Evolutionary conservation across 30 jellyfish, hydroid and myxozoan species (phyloP).

Genomic region (Chrysaora quinquecirrha): DNA sequence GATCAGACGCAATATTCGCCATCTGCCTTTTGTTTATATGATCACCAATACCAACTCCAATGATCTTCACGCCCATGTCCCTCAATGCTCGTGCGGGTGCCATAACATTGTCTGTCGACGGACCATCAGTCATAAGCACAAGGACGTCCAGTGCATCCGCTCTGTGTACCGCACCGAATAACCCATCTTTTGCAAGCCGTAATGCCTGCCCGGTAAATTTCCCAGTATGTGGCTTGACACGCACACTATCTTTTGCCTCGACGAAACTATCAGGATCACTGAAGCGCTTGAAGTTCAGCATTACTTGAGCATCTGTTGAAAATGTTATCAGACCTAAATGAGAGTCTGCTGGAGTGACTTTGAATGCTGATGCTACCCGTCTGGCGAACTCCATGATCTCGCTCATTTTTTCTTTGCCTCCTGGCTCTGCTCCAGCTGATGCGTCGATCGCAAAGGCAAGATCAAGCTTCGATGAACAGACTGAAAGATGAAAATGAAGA

Average conservation of each 20-base stretch:
- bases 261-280: slow-evolving; percentile 87
- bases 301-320: slow-evolving; percentile 97
- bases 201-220: slow-evolving; percentile 96
- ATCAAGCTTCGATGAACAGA: slow-evolving; percentile 91
- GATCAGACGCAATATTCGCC: slow-evolving; percentile 94
- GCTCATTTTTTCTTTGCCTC: slow-evolving; percentile 98
- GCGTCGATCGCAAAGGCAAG: slow-evolving; percentile 98
- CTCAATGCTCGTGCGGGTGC: slow-evolving; percentile 92
- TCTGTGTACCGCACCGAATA: slow-evolving; percentile 84
- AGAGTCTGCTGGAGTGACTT: slow-evolving; percentile 89
- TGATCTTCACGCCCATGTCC: slow-evolving; percentile 95
- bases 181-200: slow-evolving; percentile 85
- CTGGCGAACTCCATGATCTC: slow-evolving; percentile 97
- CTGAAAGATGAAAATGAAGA: too few species aligned
- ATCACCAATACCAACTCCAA: slow-evolving; percentile 90
- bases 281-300: slow-evolving; percentile 91
- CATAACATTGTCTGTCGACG: slow-evolving; percentile 89
- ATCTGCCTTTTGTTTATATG: slow-evolving; percentile 83
- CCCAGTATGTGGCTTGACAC: slow-evolving; percentile 95
- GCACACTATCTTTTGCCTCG: slow-evolving; percentile 93
- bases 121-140: slow-evolving; percentile 89
- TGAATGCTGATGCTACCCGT: slow-evolving; percentile 96
- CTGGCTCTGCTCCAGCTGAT: slow-evolving; percentile 98
- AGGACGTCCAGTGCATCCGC: slow-evolving; percentile 93
- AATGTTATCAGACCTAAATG: slow-evolving; percentile 91